Conservation (phyloP, 2,113 vertebrate genomes). For the Paramisgurnus dabryanus region DNA sequence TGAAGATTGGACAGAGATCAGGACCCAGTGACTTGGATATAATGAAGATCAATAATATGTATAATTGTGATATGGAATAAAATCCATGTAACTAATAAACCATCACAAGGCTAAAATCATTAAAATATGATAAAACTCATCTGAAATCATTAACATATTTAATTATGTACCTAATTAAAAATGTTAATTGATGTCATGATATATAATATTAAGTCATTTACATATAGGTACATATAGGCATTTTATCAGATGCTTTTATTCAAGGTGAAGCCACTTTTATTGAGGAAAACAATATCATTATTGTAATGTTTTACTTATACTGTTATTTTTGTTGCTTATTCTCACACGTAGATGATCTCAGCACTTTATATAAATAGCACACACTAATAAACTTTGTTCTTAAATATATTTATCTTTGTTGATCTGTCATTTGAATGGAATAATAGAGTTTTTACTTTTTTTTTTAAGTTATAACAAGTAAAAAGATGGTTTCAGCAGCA, state of each 20-base stretch:
- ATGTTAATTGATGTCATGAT: neutral
- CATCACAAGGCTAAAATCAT: neutral
- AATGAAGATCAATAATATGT: slow-evolving; percentile 77
- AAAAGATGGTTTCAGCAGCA: neutral
- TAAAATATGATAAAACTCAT: no score
- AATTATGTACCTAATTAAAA: neutral
- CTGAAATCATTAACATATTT: neutral
- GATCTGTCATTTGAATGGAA: neutral
- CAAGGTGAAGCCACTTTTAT: no score
- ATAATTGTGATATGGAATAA: slow-evolving; percentile 65
- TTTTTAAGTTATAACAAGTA: neutral
- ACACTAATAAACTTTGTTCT: slow-evolving; percentile 4
- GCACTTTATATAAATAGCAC: neutral
- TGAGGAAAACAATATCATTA: no score
- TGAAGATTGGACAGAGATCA: slow-evolving; percentile 67
- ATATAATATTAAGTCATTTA: neutral
- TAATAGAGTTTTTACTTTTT: neutral
- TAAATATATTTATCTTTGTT: neutral
- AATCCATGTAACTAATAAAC: neutral
- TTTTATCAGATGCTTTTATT: no score
- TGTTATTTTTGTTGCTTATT: neutral
- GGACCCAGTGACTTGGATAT: slow-evolving; percentile 71
- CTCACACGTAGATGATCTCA: neutral
- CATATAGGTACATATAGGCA: neutral
- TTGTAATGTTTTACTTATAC: neutral